A percentile compares a stretch with the other conserved stretches of the same genome.
phyloP scores from a whole-genome alignment of 2,888 invertebrate species.

The Sinotaia quadrata region DNA sequence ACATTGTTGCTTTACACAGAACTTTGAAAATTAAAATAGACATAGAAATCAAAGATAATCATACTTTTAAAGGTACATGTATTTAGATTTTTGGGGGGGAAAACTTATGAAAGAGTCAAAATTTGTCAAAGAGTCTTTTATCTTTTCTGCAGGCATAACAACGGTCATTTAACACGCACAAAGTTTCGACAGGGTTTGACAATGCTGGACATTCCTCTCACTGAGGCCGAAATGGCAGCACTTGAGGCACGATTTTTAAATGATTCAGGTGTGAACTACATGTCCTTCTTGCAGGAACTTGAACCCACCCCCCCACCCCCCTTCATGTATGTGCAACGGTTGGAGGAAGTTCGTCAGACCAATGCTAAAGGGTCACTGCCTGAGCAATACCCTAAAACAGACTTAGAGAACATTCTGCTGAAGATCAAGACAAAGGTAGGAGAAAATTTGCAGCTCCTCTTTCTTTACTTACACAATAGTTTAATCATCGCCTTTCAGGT shows the following conservation, averaged over 20 bases:
- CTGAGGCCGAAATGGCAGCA: slow-evolving; percentile 66
- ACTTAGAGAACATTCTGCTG: slow-evolving; percentile 66
- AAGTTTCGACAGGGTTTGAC: slow-evolving; percentile 71
- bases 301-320: slow-evolving; percentile 58
- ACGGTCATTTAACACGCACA: slow-evolving; percentile 68
- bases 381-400: slow-evolving; percentile 55
- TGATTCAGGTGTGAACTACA: slow-evolving; percentile 70
- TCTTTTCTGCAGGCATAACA: slow-evolving; percentile 64
- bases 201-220: slow-evolving; percentile 65
- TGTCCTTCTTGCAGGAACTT: slow-evolving; percentile 67
- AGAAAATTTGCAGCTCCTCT: too few relatives aligned
- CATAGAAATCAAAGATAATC: too few relatives aligned
- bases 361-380: slow-evolving; percentile 58
- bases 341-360: slow-evolving; percentile 59
- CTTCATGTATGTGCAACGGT: slow-evolving; percentile 65
- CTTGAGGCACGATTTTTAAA: slow-evolving; percentile 70
- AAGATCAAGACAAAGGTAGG: slow-evolving; percentile 71
- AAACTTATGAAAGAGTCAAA: too few relatives aligned
- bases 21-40: too few relatives aligned
- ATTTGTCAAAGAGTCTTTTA: neutral
- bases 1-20: too few relatives aligned
- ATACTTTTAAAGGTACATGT: too few relatives aligned
- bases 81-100: too few relatives aligned
- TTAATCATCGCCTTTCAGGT: too few relatives aligned
- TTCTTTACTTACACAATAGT: too few relatives aligned